A percentile compares a stretch with the other conserved stretches of the same genome.
These are phyloP conservation scores for Apteryx owenii DNA, from an alignment of 2,113 vertebrate genomes.

Conservation along the genomic window DNA sequence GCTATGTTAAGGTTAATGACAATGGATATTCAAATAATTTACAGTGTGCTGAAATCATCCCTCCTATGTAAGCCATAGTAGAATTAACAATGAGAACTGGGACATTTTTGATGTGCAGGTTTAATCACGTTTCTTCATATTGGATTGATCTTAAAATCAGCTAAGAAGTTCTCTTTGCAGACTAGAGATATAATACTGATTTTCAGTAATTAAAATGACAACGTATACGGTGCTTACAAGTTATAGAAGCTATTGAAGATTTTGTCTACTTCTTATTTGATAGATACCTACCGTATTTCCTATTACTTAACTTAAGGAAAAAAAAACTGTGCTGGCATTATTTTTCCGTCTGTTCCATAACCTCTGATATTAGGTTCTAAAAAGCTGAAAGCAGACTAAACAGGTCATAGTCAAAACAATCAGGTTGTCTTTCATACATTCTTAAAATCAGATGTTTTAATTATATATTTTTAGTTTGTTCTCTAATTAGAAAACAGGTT, in stretches of 20 bases:
- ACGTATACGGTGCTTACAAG: neutral
- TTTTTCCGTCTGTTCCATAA: conserved; percentile 42
- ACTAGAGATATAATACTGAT: neutral
- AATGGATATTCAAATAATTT: neutral
- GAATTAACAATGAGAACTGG: neutral
- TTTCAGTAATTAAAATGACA: conserved; percentile 2
- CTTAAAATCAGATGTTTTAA: conserved; percentile 54
- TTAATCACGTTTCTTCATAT: neutral
- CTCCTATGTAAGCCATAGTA: neutral
- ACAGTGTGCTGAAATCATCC: neutral
- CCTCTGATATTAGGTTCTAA: conserved; percentile 43
- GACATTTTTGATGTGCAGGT: neutral
- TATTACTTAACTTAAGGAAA: conserved; percentile 8
- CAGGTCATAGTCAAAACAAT: conserved; percentile 37
- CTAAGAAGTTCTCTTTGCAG: neutral
- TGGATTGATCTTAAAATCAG: neutral
- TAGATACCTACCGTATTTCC: conserved; percentile 2
- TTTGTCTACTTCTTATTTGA: neutral
- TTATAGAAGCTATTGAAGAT: neutral
- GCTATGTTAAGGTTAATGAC: neutral
- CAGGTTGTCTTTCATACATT: conserved; percentile 24
- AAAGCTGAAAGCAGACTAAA: conserved; percentile 55
- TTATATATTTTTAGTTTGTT: conserved; percentile 32
- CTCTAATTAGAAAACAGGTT: conserved; percentile 59
- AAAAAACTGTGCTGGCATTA: neutral